phyloP scores from a whole-genome alignment of 1,140 invertebrate genomes.

The Piezodorus guildinii region DNA sequence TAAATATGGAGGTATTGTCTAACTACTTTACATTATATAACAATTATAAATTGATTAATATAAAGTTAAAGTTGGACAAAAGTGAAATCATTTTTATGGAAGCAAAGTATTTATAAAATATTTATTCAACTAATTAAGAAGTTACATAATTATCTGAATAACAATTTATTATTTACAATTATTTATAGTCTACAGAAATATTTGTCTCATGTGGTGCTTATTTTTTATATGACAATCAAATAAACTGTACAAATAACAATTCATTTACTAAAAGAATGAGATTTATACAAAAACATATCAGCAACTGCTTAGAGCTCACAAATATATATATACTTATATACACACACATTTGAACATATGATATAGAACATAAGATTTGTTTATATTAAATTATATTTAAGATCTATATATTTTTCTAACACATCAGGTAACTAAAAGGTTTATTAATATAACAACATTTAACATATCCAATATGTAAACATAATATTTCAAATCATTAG shows the following conservation, averaged over 20 bases:
- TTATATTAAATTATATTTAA: not conserved
- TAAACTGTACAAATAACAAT: conserved; percentile 9
- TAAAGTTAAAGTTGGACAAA: no score
- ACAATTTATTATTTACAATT: conserved; percentile 12
- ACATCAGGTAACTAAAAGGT: conserved; percentile 6
- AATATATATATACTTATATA: conserved; percentile 7
- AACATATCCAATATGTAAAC: no score
- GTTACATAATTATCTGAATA: conserved; percentile 8
- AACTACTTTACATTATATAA: no score
- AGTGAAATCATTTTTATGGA: no score
- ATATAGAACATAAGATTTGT: not conserved
- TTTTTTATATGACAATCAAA: not conserved
- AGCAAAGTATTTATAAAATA: conserved; percentile 11
- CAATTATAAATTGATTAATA: no score
- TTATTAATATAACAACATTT: no score
- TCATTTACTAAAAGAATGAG: conserved; percentile 7
- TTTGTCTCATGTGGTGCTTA: conserved; percentile 11
- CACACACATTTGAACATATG: conserved; percentile 1
- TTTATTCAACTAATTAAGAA: conserved; percentile 12
- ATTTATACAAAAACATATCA: conserved; percentile 12
- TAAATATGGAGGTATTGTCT: no score
- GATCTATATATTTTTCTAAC: conserved; percentile 2
- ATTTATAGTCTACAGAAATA: conserved; percentile 12
- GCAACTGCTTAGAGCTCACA: not conserved
- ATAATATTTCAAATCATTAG: no score